Percentiles rank a stretch among this genome's conserved stretches.
phyloP scores from a whole-genome alignment of 2,113 vertebrate genomes.

The Pyxicephalus adspersus region DNA sequence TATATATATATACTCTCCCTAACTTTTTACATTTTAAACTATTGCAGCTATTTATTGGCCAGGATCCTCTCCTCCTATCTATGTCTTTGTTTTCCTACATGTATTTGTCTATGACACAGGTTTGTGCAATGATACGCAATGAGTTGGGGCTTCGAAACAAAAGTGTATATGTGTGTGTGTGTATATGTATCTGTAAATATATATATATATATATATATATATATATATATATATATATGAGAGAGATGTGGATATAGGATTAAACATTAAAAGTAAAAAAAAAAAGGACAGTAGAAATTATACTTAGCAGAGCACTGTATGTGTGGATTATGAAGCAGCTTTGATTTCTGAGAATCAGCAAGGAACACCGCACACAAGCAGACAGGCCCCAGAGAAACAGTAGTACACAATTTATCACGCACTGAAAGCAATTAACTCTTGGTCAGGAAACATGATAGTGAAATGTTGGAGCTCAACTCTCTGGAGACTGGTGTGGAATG shows the following conservation, averaged over 20 bases:
- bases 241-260: not conserved
- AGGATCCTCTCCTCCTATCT: no score
- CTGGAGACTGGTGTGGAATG: not conserved
- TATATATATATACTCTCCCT: no score
- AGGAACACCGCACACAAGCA: not conserved
- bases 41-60: no score
- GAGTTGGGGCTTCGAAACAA: no score
- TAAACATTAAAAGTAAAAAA: not conserved
- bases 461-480: constrained; percentile 16
- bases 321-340: not conserved
- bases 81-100: no score
- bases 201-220: no score
- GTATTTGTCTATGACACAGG: no score
- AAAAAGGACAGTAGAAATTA: not conserved
- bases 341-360: not conserved
- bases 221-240: no score
- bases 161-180: not conserved
- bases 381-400: constrained; percentile 19
- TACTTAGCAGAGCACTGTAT: not conserved
- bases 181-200: no score
- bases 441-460: constrained; percentile 35
- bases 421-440: constrained; percentile 31
- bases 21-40: no score
- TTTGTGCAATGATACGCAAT: no score
- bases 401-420: constrained; percentile 18